Evolutionary conservation across 2,113 vertebrate species (phyloP).

Genomic region (Chaetorhynchus papuensis): DNA sequence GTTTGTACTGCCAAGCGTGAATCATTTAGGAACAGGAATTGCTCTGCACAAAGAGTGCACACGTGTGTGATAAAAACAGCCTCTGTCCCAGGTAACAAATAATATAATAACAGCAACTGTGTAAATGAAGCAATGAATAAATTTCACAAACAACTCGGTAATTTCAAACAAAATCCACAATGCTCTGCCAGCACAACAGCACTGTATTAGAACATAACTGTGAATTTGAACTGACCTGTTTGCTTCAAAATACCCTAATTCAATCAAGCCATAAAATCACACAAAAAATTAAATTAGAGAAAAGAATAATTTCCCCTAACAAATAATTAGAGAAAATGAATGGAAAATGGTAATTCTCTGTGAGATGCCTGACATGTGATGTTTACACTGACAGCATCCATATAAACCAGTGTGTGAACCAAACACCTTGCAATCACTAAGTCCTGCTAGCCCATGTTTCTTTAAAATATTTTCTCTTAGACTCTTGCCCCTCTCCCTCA

Average conservation of each 20-base stretch:
- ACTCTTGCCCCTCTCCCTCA: background rate
- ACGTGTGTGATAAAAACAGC: background rate
- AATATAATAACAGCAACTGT: background rate
- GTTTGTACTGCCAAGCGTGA: background rate
- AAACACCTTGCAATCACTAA: background rate
- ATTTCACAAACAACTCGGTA: background rate
- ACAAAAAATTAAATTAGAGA: background rate
- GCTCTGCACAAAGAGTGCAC: background rate
- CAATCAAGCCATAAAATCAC: background rate
- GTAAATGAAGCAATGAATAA: background rate
- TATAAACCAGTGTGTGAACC: background rate
- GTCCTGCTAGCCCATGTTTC: background rate
- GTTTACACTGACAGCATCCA: background rate
- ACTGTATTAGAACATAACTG: background rate
- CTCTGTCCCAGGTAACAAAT: background rate
- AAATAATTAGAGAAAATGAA: background rate
- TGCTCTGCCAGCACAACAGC: background rate
- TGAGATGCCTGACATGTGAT: background rate
- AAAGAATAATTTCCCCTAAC: background rate
- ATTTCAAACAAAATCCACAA: background rate
- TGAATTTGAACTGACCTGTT: background rate
- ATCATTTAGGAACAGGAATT: background rate
- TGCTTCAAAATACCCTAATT: background rate
- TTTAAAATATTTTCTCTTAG: background rate
- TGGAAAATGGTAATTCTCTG: background rate